Evolutionary conservation across 2,113 vertebrate genomes (phyloP), one percentile per base, ranked within the genome.

Genomic region (Delphinus delphis): DNA sequence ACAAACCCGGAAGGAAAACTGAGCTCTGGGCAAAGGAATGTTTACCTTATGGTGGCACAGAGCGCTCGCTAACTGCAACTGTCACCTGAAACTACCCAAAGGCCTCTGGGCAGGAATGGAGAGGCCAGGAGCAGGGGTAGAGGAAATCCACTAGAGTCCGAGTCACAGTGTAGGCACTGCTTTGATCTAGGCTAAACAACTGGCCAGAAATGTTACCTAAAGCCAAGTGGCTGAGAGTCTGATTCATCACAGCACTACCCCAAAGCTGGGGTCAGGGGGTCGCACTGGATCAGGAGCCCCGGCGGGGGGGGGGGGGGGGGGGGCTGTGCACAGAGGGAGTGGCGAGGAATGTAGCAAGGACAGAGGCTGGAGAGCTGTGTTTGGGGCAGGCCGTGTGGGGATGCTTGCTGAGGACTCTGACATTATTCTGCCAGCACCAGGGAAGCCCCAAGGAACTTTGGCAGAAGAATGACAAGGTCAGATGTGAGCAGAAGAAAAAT

Each of bases 301-400:
- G 2, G 36, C 2, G 36, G 1, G 58, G 1, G 9, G 7, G 36
- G 36, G 36, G 1, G 58, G 1, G 9, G 7, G 38, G 5, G 5
- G 18, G 8, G 36, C 3, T 4, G n/a, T 1, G 28, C 4, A 4
- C 20, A 6, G 0, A 9, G 53, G 28, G 3, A 41, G 23, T 0
- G 17, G 93, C 1, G 6, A 8, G 47, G 31, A 33, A 15, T 0
- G 0, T 0, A 0, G 31, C 7, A 36, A 60, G 50, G 79, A 53
- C 0, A 0, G 1, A 63, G 44, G 79, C 9, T 3, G 23, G 41
- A 58, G 38, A 1, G 2, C 77, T 15, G n/a, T 5, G 8, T 5
- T 0, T 11, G 36, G 21, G 38, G 33, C 23, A 60, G 71, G 58
- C 41, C 36, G 0, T 1, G 5, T 23, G 38, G 21, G 58, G 26